Conservation (phyloP, 2,113 vertebrate genomes). For the Prietella phreatophila region DNA sequence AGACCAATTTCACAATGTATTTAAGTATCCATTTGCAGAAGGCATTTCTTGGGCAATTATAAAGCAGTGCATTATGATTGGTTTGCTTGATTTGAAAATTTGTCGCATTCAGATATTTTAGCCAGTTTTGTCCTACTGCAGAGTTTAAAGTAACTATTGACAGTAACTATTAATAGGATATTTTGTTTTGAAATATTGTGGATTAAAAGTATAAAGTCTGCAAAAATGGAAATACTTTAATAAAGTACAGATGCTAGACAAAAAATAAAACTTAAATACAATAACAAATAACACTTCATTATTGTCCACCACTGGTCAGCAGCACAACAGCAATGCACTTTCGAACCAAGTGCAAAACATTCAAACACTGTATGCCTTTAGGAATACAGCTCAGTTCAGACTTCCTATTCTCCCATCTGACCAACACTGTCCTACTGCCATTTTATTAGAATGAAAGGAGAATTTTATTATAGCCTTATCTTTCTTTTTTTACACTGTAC, state of each 20-base stretch:
- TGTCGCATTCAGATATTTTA: background rate
- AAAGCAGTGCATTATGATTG: too few species aligned
- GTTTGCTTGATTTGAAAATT: background rate
- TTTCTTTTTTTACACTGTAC: too few species aligned
- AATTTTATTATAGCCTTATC: too few species aligned
- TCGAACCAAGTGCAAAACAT: background rate
- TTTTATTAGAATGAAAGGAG: background rate
- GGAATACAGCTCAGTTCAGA: background rate
- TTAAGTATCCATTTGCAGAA: background rate
- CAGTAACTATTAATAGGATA: background rate
- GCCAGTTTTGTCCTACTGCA: background rate
- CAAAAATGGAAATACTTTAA: conserved; percentile 8
- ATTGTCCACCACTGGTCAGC: background rate
- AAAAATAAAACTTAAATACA: background rate
- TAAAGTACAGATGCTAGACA: background rate
- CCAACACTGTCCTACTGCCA: background rate
- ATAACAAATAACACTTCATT: background rate
- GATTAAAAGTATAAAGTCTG: background rate
- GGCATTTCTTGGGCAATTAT: background rate
- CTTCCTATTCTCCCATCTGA: background rate
- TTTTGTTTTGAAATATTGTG: background rate
- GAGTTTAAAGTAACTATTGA: background rate
- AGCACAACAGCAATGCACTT: background rate
- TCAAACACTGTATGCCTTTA: background rate
- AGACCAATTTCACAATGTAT: background rate